Evolutionary conservation across 2,888 invertebrate species (phyloP).

Genomic region (Rhamnusium bicolor): DNA sequence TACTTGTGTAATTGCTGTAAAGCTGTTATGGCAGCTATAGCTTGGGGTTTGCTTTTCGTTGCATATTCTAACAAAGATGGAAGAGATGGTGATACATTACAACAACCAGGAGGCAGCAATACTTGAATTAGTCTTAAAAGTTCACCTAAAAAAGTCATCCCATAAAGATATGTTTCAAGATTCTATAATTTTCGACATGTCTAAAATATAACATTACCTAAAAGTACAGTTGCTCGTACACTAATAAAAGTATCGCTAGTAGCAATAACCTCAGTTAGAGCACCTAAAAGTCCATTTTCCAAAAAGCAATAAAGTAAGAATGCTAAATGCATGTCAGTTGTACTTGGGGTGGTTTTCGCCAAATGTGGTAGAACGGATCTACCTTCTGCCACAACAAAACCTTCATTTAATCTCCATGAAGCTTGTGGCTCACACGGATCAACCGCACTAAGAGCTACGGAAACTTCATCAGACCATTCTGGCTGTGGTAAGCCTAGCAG

Average conservation of each 20-base stretch:
- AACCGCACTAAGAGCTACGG: constrained; percentile 88
- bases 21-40: constrained; percentile 87
- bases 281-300: constrained; percentile 88
- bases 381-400: constrained; percentile 96
- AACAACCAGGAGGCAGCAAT: constrained; percentile 89
- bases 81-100: constrained; percentile 86
- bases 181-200: too few relatives aligned
- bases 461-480: constrained; percentile 94
- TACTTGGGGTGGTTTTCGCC: constrained; percentile 88
- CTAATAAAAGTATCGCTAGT: constrained; percentile 92
- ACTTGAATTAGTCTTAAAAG: constrained; percentile 89
- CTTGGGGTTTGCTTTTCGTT: constrained; percentile 84
- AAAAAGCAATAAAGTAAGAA: constrained; percentile 91
- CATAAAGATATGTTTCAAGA: neutral
- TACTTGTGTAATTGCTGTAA: constrained; percentile 82
- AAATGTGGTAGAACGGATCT: constrained; percentile 87
- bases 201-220: too few relatives aligned
- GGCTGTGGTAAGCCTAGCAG: constrained; percentile 90
- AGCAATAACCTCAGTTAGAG: constrained; percentile 92
- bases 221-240: constrained; percentile 90
- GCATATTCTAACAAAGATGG: constrained; percentile 88
- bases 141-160: constrained; percentile 76
- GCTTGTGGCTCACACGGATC: constrained; percentile 90
- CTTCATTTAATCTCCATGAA: constrained; percentile 91
- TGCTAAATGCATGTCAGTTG: constrained; percentile 92